Conservation (phyloP, 2,113 vertebrate species). For the Piaya cayana region DNA sequence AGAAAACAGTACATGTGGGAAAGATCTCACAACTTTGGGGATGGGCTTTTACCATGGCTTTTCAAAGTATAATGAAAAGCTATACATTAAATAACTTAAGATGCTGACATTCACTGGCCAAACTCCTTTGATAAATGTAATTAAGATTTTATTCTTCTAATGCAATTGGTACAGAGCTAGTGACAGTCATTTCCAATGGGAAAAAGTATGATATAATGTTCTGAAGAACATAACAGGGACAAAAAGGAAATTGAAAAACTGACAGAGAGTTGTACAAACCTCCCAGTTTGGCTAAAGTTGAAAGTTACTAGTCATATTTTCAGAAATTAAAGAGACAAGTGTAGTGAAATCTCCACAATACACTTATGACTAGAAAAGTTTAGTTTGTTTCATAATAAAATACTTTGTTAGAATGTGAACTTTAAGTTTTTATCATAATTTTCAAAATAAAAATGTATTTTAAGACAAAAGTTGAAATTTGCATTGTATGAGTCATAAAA, state of each 20-base stretch:
- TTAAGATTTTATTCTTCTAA: constrained; percentile 60
- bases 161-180: not conserved
- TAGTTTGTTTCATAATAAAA: not conserved
- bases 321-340: not conserved
- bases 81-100: constrained; percentile 35
- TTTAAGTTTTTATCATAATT: not conserved
- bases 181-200: constrained; percentile 63
- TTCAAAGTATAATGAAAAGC: constrained; percentile 25
- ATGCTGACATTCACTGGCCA: not conserved
- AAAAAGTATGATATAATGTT: constrained; percentile 45
- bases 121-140: constrained; percentile 46
- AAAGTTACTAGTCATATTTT: not conserved
- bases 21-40: constrained; percentile 62
- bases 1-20: constrained; percentile 61
- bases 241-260: constrained; percentile 18
- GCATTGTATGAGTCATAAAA: not conserved
- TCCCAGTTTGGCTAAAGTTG: not conserved
- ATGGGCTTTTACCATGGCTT: not conserved
- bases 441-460: not conserved
- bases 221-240: constrained; percentile 18
- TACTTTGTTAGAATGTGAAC: not conserved
- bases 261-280: not conserved
- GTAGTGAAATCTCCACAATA: not conserved
- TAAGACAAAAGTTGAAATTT: not conserved
- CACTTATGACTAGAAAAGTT: not conserved